These are phyloP conservation scores for Malaclemys terrapin DNA, from an alignment of 2,113 vertebrate species.

Conservation along the genomic window DNA sequence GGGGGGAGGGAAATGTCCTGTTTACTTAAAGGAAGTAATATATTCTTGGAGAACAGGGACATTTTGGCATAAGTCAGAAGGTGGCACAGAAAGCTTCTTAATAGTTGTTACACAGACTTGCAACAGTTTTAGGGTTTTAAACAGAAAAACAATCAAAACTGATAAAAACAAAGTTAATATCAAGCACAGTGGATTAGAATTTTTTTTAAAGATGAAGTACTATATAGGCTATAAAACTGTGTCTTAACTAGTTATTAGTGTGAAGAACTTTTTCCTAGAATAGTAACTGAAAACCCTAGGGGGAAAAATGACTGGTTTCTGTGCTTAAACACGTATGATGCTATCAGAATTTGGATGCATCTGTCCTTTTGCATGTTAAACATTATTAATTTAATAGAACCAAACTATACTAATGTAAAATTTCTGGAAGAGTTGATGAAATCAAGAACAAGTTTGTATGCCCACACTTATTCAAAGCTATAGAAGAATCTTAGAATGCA, in stretches of 20 bases:
- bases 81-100: not conserved
- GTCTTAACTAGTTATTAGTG: not conserved
- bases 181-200: not conserved
- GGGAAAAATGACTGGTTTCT: not conserved
- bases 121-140: constrained; percentile 29
- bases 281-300: not conserved
- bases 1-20: not conserved
- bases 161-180: not conserved
- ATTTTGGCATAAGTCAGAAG: not conserved
- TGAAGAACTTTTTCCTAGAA: not conserved
- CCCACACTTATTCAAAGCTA: not conserved
- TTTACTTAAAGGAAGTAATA: not conserved
- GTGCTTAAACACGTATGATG: not conserved
- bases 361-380: not conserved
- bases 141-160: constrained; percentile 27
- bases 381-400: not conserved
- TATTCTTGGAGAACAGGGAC: not conserved
- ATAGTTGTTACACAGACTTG: constrained; percentile 33
- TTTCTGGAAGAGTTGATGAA: not conserved
- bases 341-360: not conserved
- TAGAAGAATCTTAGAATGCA: not conserved
- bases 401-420: not conserved
- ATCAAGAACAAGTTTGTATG: not conserved
- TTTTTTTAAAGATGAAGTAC: not conserved
- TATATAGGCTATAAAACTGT: not conserved